Percentiles rank a stretch among this genome's conserved stretches.
Conservation (phyloP, 2,797 vertebrate species). For the Sebastes trivittatus region DNA sequence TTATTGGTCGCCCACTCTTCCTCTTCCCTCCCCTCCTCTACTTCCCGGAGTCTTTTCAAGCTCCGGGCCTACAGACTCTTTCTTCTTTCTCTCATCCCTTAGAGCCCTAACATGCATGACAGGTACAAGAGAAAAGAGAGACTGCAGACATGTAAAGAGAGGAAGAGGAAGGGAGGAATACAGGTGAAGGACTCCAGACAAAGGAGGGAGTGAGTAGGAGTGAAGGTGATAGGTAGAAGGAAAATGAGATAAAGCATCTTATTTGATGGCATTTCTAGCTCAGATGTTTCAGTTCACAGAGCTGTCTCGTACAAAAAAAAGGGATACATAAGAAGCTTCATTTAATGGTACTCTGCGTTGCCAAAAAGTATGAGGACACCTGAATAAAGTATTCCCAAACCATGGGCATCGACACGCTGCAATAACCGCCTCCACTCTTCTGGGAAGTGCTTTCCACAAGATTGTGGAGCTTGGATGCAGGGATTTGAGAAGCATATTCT, state of each 20-base stretch:
- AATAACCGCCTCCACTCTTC: not conserved
- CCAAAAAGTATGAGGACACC: not conserved
- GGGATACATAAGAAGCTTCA: not conserved
- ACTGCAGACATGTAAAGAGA: constrained; percentile 24
- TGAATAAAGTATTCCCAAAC: not conserved
- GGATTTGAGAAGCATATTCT: not conserved
- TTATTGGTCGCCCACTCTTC: constrained; percentile 51
- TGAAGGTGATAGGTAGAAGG: not conserved
- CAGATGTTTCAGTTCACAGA: not conserved
- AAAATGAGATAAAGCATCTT: not conserved
- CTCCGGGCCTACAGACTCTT: constrained; percentile 31
- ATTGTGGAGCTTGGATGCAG: not conserved
- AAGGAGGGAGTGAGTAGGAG: not conserved
- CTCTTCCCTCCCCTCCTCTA: constrained; percentile 39
- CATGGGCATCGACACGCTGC: not conserved
- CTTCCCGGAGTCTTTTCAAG: constrained; percentile 59
- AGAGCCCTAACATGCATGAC: constrained; percentile 51
- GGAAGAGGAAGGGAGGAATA: not conserved
- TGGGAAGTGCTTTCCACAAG: not conserved
- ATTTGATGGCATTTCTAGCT: not conserved
- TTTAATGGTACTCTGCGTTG: not conserved
- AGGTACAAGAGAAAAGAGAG: constrained; percentile 47
- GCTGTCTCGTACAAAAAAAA: not conserved
- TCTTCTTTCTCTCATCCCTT: constrained; percentile 67
- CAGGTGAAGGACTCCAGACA: constrained; percentile 14